A percentile compares a stretch with the other conserved stretches of the same genome.
Conservation (phyloP, 2,797 vertebrate genomes). For the Tapera naevia region DNA sequence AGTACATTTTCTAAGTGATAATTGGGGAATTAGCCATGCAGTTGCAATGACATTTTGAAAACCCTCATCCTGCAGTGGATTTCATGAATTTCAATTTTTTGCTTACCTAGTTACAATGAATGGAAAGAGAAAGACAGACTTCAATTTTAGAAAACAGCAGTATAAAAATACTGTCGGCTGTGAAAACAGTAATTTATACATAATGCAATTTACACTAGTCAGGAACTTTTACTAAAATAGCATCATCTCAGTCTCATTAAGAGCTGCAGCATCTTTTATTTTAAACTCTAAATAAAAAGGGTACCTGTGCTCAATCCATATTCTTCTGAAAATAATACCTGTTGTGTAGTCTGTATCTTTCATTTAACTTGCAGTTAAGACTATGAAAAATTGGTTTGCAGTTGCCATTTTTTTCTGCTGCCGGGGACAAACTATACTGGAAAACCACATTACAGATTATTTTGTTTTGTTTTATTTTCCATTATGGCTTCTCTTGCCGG, state of each 20-base stretch:
- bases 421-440: neutral
- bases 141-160: neutral
- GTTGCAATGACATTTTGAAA: neutral
- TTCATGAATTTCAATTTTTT: neutral
- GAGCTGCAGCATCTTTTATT: neutral
- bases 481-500: neutral
- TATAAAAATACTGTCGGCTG: neutral
- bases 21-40: neutral
- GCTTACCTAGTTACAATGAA: neutral
- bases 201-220: neutral
- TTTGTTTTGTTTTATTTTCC: neutral
- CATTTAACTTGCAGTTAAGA: neutral
- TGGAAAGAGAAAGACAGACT: neutral
- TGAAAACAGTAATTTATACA: neutral
- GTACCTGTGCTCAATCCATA: neutral
- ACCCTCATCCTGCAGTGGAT: neutral
- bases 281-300: neutral
- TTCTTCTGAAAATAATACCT: neutral
- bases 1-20: slow-evolving; percentile 14
- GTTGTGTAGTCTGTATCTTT: neutral
- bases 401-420: neutral
- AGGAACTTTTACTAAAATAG: neutral
- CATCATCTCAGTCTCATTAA: neutral
- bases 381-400: neutral
- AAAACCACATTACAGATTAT: neutral